Conservation (phyloP, 2,888 invertebrate genomes). For the Drosophila paramelanica region DNA sequence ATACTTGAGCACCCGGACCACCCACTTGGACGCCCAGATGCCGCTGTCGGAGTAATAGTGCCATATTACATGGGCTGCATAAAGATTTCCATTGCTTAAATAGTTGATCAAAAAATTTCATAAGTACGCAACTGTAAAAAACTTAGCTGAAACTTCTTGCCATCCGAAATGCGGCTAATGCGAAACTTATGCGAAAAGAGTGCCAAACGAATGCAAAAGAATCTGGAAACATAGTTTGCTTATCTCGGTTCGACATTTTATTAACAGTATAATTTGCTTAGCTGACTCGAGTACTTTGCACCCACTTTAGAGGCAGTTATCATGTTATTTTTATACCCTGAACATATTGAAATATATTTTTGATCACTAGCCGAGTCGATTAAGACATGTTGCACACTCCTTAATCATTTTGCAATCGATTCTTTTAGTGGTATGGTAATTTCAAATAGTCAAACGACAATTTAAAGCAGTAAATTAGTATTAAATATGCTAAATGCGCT, state of each 20-base stretch:
- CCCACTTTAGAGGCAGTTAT: too few species aligned
- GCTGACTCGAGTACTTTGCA: too few species aligned
- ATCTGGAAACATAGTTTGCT: background rate
- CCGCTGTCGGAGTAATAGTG: background rate
- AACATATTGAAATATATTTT: too few species aligned
- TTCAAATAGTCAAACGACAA: too few species aligned
- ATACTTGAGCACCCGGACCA: constrained; percentile 64
- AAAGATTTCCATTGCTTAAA: constrained; percentile 62
- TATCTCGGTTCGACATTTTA: background rate
- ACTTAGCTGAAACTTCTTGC: constrained; percentile 53
- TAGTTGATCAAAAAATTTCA: constrained; percentile 66
- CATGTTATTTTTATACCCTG: too few species aligned
- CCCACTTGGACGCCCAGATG: constrained; percentile 30
- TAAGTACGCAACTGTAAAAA: constrained; percentile 68
- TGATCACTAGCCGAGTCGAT: too few species aligned
- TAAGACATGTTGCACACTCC: too few species aligned
- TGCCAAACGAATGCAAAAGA: constrained; percentile 10
- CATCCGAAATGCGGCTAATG: constrained; percentile 54
- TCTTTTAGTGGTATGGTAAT: too few species aligned
- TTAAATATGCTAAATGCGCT: constrained; percentile 63
- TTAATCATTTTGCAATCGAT: too few species aligned
- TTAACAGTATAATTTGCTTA: too few species aligned
- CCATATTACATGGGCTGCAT: constrained; percentile 27
- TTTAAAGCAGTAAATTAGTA: constrained; percentile 11
- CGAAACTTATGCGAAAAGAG: constrained; percentile 47